Base-by-base conservation (phyloP, 1,140 invertebrate species). In the Drosophila pectinifera region DNA sequence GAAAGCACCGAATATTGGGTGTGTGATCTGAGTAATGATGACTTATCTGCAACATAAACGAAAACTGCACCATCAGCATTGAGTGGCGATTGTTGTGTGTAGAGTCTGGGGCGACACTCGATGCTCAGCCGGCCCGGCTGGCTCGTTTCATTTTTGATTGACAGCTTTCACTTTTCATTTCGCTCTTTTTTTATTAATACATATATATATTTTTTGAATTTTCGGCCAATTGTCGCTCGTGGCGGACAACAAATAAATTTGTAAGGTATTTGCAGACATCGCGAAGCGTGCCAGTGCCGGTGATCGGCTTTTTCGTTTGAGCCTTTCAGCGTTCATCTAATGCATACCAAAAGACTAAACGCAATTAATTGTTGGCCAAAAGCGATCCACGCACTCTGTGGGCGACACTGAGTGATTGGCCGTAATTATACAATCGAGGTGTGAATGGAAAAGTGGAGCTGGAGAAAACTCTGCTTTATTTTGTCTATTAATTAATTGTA, bases 111-210 rank as follows among this genome's bases (percentile, higher is more conserved):
- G 14, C 43, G 58, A 64, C 45, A 65, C 49, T 56, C 42, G 67
- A 70, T 70, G 63, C 26, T 45, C 63, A 34, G 64, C 18, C 49
- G 64, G 49, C 64, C 63, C 48, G 63, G 67, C 69, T 70, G 36
- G 64, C 51, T 70, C 42, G 64, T 70, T 69, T 70, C 42, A 63
- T 38, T 56, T 73, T 55, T 84, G 82, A 84, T 84, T 78, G 63
- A 85, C 78, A 73, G 81, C 80, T 84, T 84, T 84, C 80, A 85
- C 80, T 84, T 85, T 83, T 61, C 49, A 70, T 76, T 63, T 73
- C 45, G 56, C 43, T 18, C 18, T 18, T 28, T 11, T 10, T 56
- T 10, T 34, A 14, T 28, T 5, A 3, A n/a, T 16, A 28, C n/a
- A 31, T 31, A 31, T 36, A 39, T 46, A 46, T 26, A 24, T 46